Evolutionary conservation across 1,140 invertebrate genomes (phyloP).

Genomic region (Mamestra configurata): DNA sequence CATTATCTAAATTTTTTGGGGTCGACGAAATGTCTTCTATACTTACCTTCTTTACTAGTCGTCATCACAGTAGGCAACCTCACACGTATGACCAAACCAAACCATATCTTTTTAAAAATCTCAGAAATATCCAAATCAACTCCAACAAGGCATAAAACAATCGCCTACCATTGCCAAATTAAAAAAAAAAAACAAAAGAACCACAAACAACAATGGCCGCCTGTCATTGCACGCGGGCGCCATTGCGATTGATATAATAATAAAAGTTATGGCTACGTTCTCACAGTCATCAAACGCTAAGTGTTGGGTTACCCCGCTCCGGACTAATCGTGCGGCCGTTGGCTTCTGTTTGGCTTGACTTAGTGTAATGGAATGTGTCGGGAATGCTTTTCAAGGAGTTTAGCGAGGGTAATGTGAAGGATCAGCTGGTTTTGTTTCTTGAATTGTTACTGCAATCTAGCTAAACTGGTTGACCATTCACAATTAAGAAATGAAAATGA

Average conservation of each 20-base stretch:
- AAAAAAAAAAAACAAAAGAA: neutral
- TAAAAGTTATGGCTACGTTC: slow-evolving; percentile 1
- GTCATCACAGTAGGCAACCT: too few species aligned
- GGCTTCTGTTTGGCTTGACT: neutral
- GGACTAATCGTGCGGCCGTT: slow-evolving; percentile 4
- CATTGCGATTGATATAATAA: slow-evolving; percentile 14
- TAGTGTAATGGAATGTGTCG: neutral
- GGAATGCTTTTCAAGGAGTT: neutral
- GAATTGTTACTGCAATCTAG: neutral
- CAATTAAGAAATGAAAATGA: too few species aligned
- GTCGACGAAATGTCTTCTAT: too few species aligned
- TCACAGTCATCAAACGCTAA: slow-evolving; percentile 25
- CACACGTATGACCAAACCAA: too few species aligned
- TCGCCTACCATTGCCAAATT: neutral
- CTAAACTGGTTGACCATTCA: too few species aligned
- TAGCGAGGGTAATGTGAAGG: neutral
- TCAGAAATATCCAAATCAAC: neutral
- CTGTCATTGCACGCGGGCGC: slow-evolving; percentile 1
- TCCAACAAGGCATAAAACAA: neutral
- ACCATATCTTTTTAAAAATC: too few species aligned
- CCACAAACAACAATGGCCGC: neutral
- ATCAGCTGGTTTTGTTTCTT: neutral
- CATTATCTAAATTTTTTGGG: too few species aligned
- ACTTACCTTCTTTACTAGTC: too few species aligned
- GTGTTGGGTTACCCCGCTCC: slow-evolving; percentile 4